Evolutionary conservation across 1,140 invertebrate genomes (phyloP).

Genomic region (Euborellia annulipes): DNA sequence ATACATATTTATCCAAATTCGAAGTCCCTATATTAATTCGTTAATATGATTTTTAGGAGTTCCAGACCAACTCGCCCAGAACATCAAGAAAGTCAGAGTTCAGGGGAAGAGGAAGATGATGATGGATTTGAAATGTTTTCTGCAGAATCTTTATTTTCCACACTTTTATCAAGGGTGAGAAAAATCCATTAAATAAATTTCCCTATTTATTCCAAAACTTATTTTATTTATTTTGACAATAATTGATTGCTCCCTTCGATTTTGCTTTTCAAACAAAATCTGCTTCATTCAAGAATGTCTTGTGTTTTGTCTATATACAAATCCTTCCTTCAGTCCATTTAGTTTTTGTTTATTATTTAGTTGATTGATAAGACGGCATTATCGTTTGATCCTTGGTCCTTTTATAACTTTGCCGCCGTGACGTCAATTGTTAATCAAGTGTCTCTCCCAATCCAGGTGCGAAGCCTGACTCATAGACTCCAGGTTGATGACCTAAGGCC

Average conservation of each 20-base stretch:
- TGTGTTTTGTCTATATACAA: too few species aligned
- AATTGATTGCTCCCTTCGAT: too few species aligned
- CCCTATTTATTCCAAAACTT: constrained; percentile 1
- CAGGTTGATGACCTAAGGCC: constrained; percentile 55
- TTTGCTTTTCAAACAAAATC: too few species aligned
- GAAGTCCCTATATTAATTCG: constrained; percentile 19
- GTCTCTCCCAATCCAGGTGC: constrained; percentile 34
- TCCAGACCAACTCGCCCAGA: constrained; percentile 49
- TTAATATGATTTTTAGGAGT: constrained; percentile 35
- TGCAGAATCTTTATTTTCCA: constrained; percentile 79
- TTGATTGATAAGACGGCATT: too few species aligned
- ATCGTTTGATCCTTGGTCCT: too few species aligned
- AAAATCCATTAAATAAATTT: background rate
- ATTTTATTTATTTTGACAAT: too few species aligned
- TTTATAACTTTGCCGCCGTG: background rate
- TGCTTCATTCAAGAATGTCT: too few species aligned
- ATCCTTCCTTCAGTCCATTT: too few species aligned
- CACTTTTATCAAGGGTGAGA: constrained; percentile 59
- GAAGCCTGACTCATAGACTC: constrained; percentile 64
- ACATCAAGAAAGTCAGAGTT: constrained; percentile 64
- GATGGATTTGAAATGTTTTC: constrained; percentile 80
- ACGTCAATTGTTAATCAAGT: constrained; percentile 9
- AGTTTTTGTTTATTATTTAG: too few species aligned
- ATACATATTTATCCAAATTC: constrained; percentile 18
- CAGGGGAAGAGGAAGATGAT: constrained; percentile 59